Base-by-base conservation (phyloP, 2,888 invertebrate species). In the Nomada hirtipes region DNA sequence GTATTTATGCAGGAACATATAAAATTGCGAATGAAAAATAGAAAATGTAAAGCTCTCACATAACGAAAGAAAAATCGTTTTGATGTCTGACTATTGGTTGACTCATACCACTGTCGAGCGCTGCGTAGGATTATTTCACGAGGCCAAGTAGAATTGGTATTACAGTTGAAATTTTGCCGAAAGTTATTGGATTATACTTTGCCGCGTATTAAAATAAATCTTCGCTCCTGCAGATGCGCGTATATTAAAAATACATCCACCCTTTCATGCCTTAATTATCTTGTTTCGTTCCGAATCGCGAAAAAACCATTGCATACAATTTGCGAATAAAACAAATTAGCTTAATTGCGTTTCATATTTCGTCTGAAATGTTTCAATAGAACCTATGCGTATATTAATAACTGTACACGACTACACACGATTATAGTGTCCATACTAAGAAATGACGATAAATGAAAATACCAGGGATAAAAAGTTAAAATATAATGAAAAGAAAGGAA, bases 21-120 rank as follows among this genome's bases (percentile, higher is more conserved):
- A 13, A 57, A 29, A 36, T 1, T 4, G 10, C 63, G n/a, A 4
- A 50, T 15, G 18, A 13, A 18, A n/a, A 10, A 18, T 4, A 10
- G 2, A 13, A 0, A 2, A 69, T 36, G 15, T 18, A 18, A n/a
- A 29, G 13, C 2, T 50, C 23, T 15, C 15, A 9, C 11, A 1
- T 0, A 2, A n/a, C 23, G 15, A 20, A 23, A 47, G 44, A 70
- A 72, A 68, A 71, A n/a, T 13, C 13, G 10, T 20, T 67, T n/a
- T 10, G n/a, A 26, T 18, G 82, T 26, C 82, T 44, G 82, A 76
- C 52, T 47, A 61, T 26, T 55, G 52, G 60, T 11, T 52, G 82
- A 82, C 11, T 3, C 29, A 4, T 57, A 82, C 57, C 53, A 82
- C 82, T 82, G 76, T 18, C 55, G 36, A 52, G 44, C 65, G n/a